Base-by-base conservation (phyloP, 2,113 vertebrate species). In the Nycticorax nycticorax region DNA sequence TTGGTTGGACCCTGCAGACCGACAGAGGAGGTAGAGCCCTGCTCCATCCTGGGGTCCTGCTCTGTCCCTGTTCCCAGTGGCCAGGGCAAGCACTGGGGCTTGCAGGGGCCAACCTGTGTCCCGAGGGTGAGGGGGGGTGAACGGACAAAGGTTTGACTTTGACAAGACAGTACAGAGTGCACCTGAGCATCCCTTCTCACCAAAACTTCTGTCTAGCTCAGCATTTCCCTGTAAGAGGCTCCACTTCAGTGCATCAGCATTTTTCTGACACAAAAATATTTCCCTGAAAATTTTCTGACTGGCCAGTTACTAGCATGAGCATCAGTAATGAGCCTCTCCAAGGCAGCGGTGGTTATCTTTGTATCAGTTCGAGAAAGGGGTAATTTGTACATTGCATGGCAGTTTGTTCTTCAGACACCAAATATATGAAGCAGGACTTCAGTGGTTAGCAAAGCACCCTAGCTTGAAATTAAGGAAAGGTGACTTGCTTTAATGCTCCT, bases 1-100 rank as follows among this genome's bases (percentile, higher is more conserved):
- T 71, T 0, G 0, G 8, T 4, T 1, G 4, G 35, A 67, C 41
- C 12, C 33, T 66, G 55, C 1, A 5, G 45, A 30, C 8, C 0
- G 4, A 35, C 0, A 10, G 64, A 64, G 17, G n/a, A 56, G 3
- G 12, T 12, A 21, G 19, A 89, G 12, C 28, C 24, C n/a, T 71
- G 47, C 21, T 62, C 18, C 1, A 0, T 39, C 33, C 64, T 14
- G 21, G 10, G 21, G 3, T 18, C 43, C 57, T 3, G 5, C 24
- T 85, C n/a, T 10, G 3, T n/a, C 10, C 23, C 39, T 55, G 14
- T 53, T 93, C 20, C n/a, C 52, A 43, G 73, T 21, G 32, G 7
- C 41, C 74, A 75, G 41, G n/a, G 18, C 20, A 67, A 39, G 35
- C 69, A 45, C 8, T 33, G 26, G 21, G 22, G 4, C 13, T 47